Base-by-base conservation (phyloP, 2,797 vertebrate species). In the Rhinophrynus dorsalis region DNA sequence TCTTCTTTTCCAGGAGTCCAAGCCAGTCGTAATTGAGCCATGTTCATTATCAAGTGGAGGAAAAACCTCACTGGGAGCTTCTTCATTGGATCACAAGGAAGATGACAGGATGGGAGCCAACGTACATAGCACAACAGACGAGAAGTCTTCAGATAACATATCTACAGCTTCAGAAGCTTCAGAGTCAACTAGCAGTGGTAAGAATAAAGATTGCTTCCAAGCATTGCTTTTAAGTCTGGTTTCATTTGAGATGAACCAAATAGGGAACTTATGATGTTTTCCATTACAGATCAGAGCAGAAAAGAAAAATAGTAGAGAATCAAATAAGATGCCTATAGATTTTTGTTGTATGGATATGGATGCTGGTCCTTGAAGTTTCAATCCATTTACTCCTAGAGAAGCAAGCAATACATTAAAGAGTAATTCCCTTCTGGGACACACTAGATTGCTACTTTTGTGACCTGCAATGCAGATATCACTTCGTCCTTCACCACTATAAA, bases 101-200 rank as follows among this genome's bases (percentile, higher is more conserved):
- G 89, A 90, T 66, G 92, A 81, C 87, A 80, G 81, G 62, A 88
- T 86, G 74, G 83, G 83, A 47, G 83, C 75, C 91, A 66, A 88
- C 85, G 84, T 85, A 82, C 77, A 85, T 82, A 93, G 88, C 83
- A 86, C 90, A 72, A 81, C 90, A 3, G 95, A 96, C 83, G 95
- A 99, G 76, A 94, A 91, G 83, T 92, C 90, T 67, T 94, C 93
- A 26, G 95, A 98, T 82, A 93, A 93, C 62, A 85, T 96, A 88
- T 98, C 94, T 83, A 92, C 91, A 74, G 93, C 96, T 57, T 96
- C 95, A 3, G 97, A 99, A 88, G 94, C 94, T 37, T 96, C 95
- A 8, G 95, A 98, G 82, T 89, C 83, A 61, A 81, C 83, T 78
- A 83, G 80, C 76, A 88, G 83, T 15, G 90, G 96, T 98, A 85